Evolutionary conservation across 2,797 vertebrate species (phyloP).

Genomic region (Scyliorhinus canicula): DNA sequence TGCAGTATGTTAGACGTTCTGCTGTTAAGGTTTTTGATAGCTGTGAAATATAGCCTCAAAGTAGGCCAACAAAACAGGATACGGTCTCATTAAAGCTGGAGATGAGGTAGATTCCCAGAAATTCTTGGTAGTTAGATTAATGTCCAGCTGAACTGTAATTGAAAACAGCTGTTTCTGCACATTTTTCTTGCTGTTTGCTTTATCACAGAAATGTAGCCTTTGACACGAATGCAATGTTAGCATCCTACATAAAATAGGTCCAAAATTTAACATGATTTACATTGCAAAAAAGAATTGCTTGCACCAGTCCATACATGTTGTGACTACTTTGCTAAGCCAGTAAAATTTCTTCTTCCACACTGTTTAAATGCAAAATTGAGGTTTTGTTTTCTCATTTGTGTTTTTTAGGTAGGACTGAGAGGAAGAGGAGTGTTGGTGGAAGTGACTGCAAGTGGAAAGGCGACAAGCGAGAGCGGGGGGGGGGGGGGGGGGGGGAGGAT

Average conservation of each 20-base stretch:
- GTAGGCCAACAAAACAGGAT: conserved; percentile 34
- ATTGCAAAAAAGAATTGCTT: neutral
- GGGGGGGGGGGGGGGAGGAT: no score
- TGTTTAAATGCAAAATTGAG: neutral
- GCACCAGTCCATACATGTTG: neutral
- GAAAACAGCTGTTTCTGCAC: conserved; percentile 36
- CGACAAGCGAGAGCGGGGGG: neutral
- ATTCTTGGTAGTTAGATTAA: conserved; percentile 36
- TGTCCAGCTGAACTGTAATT: conserved; percentile 37
- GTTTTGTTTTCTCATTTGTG: neutral
- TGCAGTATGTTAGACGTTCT: conserved; percentile 29
- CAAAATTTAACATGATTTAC: neutral
- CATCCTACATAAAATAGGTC: neutral
- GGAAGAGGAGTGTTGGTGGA: neutral
- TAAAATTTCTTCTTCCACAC: neutral
- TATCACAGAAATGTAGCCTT: conserved; percentile 27
- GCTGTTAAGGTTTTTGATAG: conserved; percentile 24
- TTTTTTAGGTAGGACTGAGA: neutral
- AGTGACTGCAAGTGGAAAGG: neutral
- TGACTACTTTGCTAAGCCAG: neutral
- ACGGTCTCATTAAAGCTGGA: conserved; percentile 33
- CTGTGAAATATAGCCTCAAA: conserved; percentile 27
- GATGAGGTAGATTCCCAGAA: conserved; percentile 38
- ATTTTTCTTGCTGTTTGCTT: conserved; percentile 33
- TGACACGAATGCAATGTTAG: neutral